These are phyloP conservation scores for Malurus leucopterus DNA, from an alignment of 2,797 vertebrate species.

Conservation along the genomic window DNA sequence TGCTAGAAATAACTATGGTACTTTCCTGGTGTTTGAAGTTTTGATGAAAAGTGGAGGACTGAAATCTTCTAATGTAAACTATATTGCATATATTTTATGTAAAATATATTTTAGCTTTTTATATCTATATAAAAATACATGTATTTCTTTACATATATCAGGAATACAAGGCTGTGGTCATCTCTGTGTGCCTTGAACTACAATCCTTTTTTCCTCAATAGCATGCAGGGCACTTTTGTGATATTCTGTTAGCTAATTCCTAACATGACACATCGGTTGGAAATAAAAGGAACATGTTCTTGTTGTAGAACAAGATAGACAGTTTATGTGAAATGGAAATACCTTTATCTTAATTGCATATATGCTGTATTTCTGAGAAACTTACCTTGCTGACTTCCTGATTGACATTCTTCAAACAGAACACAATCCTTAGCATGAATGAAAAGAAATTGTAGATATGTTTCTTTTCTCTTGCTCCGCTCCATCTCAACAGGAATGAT, in stretches of 20 bases:
- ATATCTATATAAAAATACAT: not conserved
- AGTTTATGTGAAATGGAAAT: not conserved
- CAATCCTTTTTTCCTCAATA: not conserved
- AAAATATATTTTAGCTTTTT: not conserved
- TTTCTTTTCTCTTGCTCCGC: accelerated
- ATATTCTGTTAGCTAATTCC: not conserved
- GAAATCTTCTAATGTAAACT: not conserved
- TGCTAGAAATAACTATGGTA: not conserved
- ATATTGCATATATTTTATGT: not conserved
- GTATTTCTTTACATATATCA: accelerated
- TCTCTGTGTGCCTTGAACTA: not conserved
- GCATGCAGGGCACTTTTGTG: not conserved
- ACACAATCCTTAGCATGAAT: not conserved
- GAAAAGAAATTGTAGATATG: not conserved
- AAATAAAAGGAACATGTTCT: not conserved
- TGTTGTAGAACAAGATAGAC: not conserved
- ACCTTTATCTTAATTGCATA: not conserved
- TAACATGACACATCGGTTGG: not conserved
- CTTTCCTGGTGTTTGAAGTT: not conserved
- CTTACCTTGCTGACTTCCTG: not conserved
- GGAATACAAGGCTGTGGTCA: not conserved
- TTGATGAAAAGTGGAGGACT: not conserved
- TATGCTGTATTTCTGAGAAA: not conserved
- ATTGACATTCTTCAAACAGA: not conserved
- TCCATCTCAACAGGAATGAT: not conserved